Evolutionary conservation across 2,888 invertebrate genomes (phyloP).

Genomic region (Drosophila anomalata): DNA sequence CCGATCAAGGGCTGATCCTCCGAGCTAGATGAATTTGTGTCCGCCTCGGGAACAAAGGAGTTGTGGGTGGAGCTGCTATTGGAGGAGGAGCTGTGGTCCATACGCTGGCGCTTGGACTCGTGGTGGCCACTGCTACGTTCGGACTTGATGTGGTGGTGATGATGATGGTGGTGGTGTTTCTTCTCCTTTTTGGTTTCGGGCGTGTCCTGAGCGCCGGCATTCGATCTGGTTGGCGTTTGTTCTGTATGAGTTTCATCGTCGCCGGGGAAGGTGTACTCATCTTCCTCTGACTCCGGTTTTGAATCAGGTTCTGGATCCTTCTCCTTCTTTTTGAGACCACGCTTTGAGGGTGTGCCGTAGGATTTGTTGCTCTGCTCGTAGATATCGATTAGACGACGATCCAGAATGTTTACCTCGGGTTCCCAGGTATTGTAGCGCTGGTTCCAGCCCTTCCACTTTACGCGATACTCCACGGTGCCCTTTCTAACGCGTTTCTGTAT

Average conservation of each 20-base stretch:
- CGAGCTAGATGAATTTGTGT: conserved; percentile 85
- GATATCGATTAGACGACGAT: conserved; percentile 94
- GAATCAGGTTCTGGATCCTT: conserved; percentile 85
- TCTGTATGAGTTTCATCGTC: conserved; percentile 78
- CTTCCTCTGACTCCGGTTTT: conserved; percentile 82
- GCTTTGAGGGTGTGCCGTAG: conserved; percentile 85
- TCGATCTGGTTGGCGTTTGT: conserved; percentile 68
- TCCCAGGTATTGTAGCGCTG: conserved; percentile 99
- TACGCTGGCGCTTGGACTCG: conserved; percentile 68
- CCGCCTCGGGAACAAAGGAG: conserved; percentile 84
- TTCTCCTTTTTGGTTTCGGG: conserved; percentile 81
- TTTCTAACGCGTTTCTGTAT: conserved; percentile 97
- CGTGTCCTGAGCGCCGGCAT: conserved; percentile 52
- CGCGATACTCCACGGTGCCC: conserved; percentile 97
- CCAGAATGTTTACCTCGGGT: conserved; percentile 98
- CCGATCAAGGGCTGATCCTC: conserved; percentile 87
- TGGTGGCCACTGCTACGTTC: conserved; percentile 73
- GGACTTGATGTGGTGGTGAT: conserved; percentile 71
- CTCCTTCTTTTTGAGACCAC: conserved; percentile 88
- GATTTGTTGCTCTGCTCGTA: conserved; percentile 90
- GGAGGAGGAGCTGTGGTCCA: conserved; percentile 64
- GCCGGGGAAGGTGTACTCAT: conserved; percentile 82
- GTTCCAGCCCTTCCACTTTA: conserved; percentile 99
- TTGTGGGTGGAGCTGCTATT: conserved; percentile 61
- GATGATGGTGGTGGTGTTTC: conserved; percentile 73